phyloP scores from a whole-genome alignment of 2,888 invertebrate species.

The Erebia epiphron region DNA sequence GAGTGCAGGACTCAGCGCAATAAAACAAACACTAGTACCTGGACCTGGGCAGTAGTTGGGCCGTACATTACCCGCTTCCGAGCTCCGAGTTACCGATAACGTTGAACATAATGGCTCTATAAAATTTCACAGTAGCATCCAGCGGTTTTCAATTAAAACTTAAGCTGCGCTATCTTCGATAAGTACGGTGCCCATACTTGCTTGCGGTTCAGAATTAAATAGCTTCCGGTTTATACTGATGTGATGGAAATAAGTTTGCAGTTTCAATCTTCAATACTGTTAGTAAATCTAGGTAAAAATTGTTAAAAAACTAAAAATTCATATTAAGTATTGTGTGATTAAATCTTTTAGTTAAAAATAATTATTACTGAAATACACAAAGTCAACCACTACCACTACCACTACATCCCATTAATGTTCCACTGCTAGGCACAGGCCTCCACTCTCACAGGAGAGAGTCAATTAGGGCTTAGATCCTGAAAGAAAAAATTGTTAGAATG shows the following conservation, averaged over 20 bases:
- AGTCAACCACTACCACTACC: no score
- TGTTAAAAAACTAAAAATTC: no score
- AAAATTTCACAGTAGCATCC: constrained; percentile 62
- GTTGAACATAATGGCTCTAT: constrained; percentile 56
- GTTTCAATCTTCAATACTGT: no score
- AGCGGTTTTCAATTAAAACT: constrained; percentile 68
- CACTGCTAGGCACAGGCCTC: no score
- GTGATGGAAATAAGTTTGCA: neutral
- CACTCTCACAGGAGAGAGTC: no score
- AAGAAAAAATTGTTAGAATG: no score
- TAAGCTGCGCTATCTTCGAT: constrained; percentile 53
- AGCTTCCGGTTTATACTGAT: neutral
- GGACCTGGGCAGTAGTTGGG: constrained; percentile 28
- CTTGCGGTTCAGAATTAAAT: neutral
- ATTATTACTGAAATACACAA: no score
- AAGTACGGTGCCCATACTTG: constrained; percentile 43
- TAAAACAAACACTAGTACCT: constrained; percentile 37
- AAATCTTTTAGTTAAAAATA: no score
- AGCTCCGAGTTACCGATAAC: constrained; percentile 49
- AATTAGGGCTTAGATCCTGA: no score
- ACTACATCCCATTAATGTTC: no score
- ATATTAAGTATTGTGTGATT: no score
- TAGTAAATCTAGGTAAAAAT: no score
- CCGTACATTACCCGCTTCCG: constrained; percentile 31
- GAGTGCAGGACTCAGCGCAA: constrained; percentile 24